phyloP scores from a whole-genome alignment of 2,888 invertebrate species.

The Idaea straminata region DNA sequence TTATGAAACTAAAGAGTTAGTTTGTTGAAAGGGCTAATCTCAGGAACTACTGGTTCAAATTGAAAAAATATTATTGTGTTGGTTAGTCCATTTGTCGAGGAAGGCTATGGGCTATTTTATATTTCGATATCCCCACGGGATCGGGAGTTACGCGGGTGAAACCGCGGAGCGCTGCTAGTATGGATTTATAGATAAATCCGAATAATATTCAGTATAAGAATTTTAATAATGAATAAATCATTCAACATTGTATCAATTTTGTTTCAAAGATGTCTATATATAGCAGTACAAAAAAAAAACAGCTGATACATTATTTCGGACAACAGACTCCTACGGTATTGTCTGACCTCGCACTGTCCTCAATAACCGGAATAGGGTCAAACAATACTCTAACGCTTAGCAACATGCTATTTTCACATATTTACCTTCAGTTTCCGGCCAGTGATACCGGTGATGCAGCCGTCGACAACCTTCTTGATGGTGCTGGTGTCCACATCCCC shows the following conservation, averaged over 20 bases:
- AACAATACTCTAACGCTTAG: conserved; percentile 7
- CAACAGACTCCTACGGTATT: background rate
- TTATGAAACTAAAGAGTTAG: no score
- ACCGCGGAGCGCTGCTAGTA: no score
- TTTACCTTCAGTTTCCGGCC: conserved; percentile 92
- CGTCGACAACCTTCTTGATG: conserved; percentile 80
- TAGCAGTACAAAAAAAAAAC: background rate
- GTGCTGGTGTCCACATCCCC: conserved; percentile 96
- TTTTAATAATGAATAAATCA: no score
- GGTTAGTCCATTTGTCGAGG: no score
- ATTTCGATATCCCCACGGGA: no score
- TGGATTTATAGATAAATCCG: no score
- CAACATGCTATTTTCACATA: conserved; percentile 13
- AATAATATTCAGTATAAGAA: no score
- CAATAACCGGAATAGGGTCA: conserved; percentile 8
- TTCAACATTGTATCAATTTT: background rate
- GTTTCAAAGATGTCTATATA: background rate
- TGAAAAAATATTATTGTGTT: no score
- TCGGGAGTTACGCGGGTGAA: no score
- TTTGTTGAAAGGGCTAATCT: no score
- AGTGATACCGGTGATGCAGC: conserved; percentile 89
- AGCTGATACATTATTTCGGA: background rate
- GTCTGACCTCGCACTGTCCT: conserved; percentile 17
- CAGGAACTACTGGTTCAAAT: no score
- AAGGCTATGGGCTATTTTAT: no score